A percentile compares a stretch with the other conserved stretches of the same genome.
Conservation (phyloP, 2,888 invertebrate genomes). For the Athripsodes cinereus region DNA sequence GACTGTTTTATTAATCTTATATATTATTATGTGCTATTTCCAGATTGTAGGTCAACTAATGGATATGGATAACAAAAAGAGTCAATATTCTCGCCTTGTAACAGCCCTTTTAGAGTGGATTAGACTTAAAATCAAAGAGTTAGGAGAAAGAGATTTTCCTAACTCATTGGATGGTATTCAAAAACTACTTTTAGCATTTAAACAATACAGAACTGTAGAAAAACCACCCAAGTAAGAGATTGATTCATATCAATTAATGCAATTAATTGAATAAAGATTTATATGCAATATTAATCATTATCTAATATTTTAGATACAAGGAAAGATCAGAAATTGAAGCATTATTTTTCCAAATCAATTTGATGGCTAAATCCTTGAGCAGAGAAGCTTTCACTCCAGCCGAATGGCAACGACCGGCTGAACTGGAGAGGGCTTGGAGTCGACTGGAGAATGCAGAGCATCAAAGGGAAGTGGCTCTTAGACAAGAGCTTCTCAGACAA, state of each 20-base stretch:
- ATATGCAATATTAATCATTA: conserved; percentile 17
- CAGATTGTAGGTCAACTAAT: conserved; percentile 95
- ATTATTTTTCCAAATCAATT: conserved; percentile 93
- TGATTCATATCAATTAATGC: not conserved
- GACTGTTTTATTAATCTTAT: too few species aligned
- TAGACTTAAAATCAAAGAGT: conserved; percentile 69
- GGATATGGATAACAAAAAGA: conserved; percentile 89
- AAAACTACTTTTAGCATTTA: conserved; percentile 80
- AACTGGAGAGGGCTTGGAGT: conserved; percentile 94
- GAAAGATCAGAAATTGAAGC: conserved; percentile 97
- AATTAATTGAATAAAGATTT: not conserved
- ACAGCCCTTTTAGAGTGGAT: conserved; percentile 92
- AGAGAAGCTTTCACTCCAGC: conserved; percentile 80
- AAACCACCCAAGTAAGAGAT: conserved; percentile 90
- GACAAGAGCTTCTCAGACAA: conserved; percentile 86
- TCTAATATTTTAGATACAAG: conserved; percentile 61
- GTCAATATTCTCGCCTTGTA: conserved; percentile 80
- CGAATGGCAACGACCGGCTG: conserved; percentile 88
- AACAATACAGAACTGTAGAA: conserved; percentile 92
- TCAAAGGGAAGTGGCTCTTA: conserved; percentile 83
- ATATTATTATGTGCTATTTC: conserved; percentile 2
- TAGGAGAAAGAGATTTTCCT: conserved; percentile 84
- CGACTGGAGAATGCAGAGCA: conserved; percentile 90
- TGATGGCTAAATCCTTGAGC: conserved; percentile 88
- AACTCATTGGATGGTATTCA: conserved; percentile 95